These are phyloP conservation scores for Drosophila aldrichi DNA, from an alignment of 2,888 invertebrate genomes.

Conservation along the genomic window DNA sequence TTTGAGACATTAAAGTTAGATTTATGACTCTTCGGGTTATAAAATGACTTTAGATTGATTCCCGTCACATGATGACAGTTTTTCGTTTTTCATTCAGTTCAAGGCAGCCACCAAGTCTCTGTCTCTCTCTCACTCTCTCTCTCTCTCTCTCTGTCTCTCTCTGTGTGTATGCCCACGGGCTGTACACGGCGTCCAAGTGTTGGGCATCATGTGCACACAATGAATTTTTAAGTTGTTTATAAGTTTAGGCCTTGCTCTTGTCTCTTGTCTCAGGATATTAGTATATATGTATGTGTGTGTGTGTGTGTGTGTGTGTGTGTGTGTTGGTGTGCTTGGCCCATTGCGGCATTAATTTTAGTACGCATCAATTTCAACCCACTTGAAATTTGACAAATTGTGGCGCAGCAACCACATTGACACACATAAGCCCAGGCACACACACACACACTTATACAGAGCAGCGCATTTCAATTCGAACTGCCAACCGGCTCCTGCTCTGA, in stretches of 20 bases:
- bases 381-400: conserved; percentile 78
- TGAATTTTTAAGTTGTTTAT: conserved; percentile 82
- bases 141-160: not conserved
- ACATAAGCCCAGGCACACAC: conserved; percentile 39
- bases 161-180: conserved; percentile 36
- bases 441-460: not conserved
- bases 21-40: conserved; percentile 84
- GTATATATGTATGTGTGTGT: not conserved
- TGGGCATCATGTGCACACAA: conserved; percentile 78
- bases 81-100: conserved; percentile 65
- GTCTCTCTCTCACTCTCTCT: not conserved
- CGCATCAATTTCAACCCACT: conserved; percentile 73
- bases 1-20: conserved; percentile 83
- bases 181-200: conserved; percentile 37
- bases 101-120: conserved; percentile 27
- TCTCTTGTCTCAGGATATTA: conserved; percentile 4
- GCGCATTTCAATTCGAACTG: conserved; percentile 32
- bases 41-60: conserved; percentile 84
- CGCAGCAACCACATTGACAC: conserved; percentile 49
- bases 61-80: conserved; percentile 84
- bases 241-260: conserved; percentile 50
- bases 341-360: conserved; percentile 56
- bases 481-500: not conserved
- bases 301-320: conserved; percentile 9
- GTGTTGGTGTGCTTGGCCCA: conserved; percentile 1